Evolutionary conservation across 2,888 invertebrate species (phyloP).

Genomic region (Melinopterus prodromus): DNA sequence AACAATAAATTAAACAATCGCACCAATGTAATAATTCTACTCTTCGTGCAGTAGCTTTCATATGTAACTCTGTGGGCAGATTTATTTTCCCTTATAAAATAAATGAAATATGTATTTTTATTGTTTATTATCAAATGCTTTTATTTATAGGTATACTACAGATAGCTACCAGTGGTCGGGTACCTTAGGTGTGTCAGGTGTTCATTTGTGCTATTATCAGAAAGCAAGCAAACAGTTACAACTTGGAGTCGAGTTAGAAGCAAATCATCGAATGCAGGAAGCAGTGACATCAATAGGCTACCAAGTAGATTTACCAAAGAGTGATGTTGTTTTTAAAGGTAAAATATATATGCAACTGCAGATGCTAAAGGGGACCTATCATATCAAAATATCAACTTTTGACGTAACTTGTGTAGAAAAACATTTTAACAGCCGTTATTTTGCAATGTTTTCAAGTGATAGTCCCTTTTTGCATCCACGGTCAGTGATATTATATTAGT

Average conservation of each 20-base stretch:
- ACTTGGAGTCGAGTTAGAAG: conserved; percentile 95
- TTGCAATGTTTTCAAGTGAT: not conserved
- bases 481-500: conserved; percentile 9
- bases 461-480: not conserved
- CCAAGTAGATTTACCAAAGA: conserved; percentile 94
- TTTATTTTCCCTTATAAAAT: too few relatives aligned
- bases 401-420: not conserved
- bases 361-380: not conserved
- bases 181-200: conserved; percentile 79
- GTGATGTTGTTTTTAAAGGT: conserved; percentile 95
- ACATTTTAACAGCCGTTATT: not conserved
- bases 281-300: conserved; percentile 92
- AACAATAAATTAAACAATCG: too few relatives aligned
- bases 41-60: too few relatives aligned
- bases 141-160: conserved; percentile 59
- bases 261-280: conserved; percentile 89
- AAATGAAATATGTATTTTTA: not conserved
- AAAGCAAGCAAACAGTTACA: conserved; percentile 91
- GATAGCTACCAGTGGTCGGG: conserved; percentile 75
- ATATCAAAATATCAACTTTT: conserved; percentile 8
- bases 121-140: conserved; percentile 9
- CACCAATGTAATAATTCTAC: too few relatives aligned
- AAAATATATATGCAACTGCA: conserved; percentile 40
- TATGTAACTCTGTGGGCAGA: too few relatives aligned
- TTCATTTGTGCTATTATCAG: conserved; percentile 94